Base-by-base conservation (phyloP, 1,140 invertebrate species). In the Drosophila arawakana region DNA sequence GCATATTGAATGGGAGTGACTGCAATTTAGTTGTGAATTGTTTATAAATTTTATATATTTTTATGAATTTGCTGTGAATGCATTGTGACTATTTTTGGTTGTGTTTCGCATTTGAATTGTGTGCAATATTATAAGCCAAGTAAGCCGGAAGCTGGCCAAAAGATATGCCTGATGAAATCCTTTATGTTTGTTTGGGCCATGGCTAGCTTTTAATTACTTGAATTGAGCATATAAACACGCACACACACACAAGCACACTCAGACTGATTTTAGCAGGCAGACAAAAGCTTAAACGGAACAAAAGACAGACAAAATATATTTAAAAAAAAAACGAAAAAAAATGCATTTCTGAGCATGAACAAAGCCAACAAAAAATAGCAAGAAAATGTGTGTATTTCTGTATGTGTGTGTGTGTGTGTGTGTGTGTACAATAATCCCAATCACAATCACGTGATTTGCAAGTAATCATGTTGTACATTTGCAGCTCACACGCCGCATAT, bases 381-480 rank as follows among this genome's bases (percentile, higher is more conserved):
- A 37, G 15, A 44, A 39, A 61, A 37, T 50, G 25, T 62, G 21
- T 61, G 46, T 35, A 3, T 39, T 13, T 69, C 15, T 70, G 39
- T n/a, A n/a, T 54, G 18, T 70, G 25, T 60, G 61, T 67, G 35
- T 68, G 52, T 37, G 15, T 65, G 18, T 65, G 41, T 49, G 25
- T 65, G 47, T 66, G 66, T 76, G 62, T 66, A 74, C 62, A 73
- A 82, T 88, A 86, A 86, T 88, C 63, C 83, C 69, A 76, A 74
- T 67, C 77, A 79, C 76, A 88, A 88, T 86, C 83, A 83, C 67
- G 80, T 88, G 83, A 86, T 86, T 86, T 86, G 83, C 83, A 86
- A 88, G 83, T 88, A 86, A 86, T 86, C 83, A 86, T 86, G 83
- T 83, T 86, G 83, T 88, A 80, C 83, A 83, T 74, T 80, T 77